phyloP scores from a whole-genome alignment of 1,140 invertebrate species.

The Meloidogyne chitwoodi region DNA sequence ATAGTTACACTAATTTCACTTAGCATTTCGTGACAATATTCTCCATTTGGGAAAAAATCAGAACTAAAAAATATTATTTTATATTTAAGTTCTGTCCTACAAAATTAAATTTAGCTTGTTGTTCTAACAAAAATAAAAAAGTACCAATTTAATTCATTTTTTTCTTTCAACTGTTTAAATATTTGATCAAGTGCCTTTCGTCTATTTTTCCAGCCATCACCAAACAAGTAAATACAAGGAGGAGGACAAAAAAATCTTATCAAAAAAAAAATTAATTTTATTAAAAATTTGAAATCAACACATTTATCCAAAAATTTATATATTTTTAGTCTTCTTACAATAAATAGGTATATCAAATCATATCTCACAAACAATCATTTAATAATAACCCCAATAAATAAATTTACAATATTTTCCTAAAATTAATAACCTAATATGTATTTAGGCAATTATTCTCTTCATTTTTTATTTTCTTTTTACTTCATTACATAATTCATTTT shows the following conservation, averaged over 20 bases:
- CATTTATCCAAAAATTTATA: too few relatives aligned
- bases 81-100: too few relatives aligned
- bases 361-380: too few relatives aligned
- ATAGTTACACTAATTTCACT: constrained; percentile 90
- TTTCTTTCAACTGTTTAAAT: constrained; percentile 26
- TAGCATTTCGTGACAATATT: constrained; percentile 5
- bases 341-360: too few relatives aligned
- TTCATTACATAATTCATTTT: not conserved
- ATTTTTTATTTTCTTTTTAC: not conserved
- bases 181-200: constrained; percentile 27
- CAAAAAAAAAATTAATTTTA: not conserved
- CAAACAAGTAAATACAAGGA: constrained; percentile 95
- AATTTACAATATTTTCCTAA: too few relatives aligned
- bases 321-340: too few relatives aligned
- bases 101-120: too few relatives aligned
- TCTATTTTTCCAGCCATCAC: constrained; percentile 81
- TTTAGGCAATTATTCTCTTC: not conserved
- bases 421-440: not conserved
- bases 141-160: constrained; percentile 74
- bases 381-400: too few relatives aligned
- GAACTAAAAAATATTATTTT: not conserved
- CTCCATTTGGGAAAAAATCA: not conserved
- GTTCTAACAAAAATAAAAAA: too few relatives aligned
- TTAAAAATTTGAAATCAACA: too few relatives aligned
- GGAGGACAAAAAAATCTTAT: constrained; percentile 91